Percentiles rank a stretch among this genome's conserved stretches.
Conservation (phyloP, 2,797 vertebrate genomes). For the Tarsius wallacei region DNA sequence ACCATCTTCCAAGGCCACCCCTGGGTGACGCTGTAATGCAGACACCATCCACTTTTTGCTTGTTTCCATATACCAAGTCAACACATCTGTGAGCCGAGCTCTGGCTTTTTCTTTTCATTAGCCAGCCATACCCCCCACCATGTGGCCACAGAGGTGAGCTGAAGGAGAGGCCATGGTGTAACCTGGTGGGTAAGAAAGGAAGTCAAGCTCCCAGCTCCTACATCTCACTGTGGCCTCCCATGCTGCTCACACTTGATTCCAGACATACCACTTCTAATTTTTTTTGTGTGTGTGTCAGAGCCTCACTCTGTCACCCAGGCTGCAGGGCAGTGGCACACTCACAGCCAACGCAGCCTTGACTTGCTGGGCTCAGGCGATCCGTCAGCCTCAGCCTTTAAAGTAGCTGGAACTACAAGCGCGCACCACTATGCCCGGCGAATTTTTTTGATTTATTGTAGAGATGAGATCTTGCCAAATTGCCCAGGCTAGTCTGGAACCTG, state of each 20-base stretch:
- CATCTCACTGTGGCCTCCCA: neutral
- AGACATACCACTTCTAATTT: neutral
- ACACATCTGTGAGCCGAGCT: too few species aligned
- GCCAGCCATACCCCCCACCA: too few species aligned
- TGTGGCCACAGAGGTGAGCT: neutral
- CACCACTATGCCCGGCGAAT: neutral
- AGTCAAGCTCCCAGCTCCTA: neutral
- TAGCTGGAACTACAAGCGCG: neutral
- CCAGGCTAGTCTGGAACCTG: neutral
- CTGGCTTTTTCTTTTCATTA: too few species aligned
- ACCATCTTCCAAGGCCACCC: too few species aligned
- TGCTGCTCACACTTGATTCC: neutral
- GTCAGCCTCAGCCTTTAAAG: neutral
- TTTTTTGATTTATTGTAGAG: neutral
- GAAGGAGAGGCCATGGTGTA: neutral
- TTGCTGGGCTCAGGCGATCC: neutral
- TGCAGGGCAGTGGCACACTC: neutral
- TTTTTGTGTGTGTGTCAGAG: neutral
- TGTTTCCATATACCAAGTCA: too few species aligned
- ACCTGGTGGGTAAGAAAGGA: accelerated
- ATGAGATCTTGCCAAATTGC: neutral
- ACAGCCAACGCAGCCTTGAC: neutral
- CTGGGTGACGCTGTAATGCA: too few species aligned
- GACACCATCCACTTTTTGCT: too few species aligned
- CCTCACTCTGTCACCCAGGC: neutral